Evolutionary conservation across 2,797 vertebrate species (phyloP), one percentile per base, ranked within the genome.

Genomic region (Tenualosa thibaudeaui): DNA sequence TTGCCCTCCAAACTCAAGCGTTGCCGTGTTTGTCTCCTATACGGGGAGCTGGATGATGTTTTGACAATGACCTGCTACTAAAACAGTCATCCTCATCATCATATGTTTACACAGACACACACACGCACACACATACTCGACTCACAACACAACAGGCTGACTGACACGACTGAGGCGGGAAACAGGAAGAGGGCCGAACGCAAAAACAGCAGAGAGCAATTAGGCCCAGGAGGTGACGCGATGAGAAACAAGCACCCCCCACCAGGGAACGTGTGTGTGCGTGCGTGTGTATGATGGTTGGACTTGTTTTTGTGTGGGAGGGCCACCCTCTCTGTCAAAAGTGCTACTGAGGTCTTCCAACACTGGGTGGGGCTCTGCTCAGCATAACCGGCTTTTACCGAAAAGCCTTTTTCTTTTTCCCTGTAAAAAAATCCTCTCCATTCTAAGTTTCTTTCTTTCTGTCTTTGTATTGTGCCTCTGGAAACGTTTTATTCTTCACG

Each of bases 121-220:
- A 26, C 62, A 65, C 62, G 31, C 24, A 26, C 62, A 58, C 56
- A 5, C 56, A n/a, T 19, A 13, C 10, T 3, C 26, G 19, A 50
- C 37, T 15, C 78, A 43, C 8, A 24, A 81, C 50, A 81, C 49
- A 13, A 50, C 81, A 49, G 19, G 51, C 8, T 7, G 8, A 51
- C 81, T 50, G n/a, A 58, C 53, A 10, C 51, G 1, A 22, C 13
- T 53, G 51, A 15, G 53, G 50, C 2, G 40, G 40, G 62, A 83
- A 65, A 68, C 46, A 84, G 83, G 68, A 84, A 56, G 51, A 81
- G 83, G 53, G 68, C 71, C 19, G 62, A 81, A 84, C 50, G 3
- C 37, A 56, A 58, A 84, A 81, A 75, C 53, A 84, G 71, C 51
- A 53, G 49, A 81, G 68, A 40, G 71, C 71, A 84, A 81, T 84